Evolutionary conservation across 2,113 vertebrate species (phyloP).

Genomic region (Cyprinodon variegatus): DNA sequence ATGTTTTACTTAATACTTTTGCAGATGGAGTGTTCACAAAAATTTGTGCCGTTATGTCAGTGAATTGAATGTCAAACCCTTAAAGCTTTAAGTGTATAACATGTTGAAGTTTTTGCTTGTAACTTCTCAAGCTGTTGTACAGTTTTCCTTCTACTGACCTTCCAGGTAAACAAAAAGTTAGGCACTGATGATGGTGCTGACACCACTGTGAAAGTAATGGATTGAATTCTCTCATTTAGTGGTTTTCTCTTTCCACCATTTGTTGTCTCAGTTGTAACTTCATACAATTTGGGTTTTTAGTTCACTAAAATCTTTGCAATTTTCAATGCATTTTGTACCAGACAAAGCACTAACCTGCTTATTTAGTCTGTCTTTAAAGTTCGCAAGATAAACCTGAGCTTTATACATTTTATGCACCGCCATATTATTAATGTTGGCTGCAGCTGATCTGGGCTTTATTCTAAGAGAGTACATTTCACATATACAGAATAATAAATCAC

Average conservation of each 20-base stretch:
- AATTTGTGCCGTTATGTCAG: neutral
- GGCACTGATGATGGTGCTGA: conserved; percentile 59
- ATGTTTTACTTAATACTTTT: neutral
- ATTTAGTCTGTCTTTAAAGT: conserved; percentile 20
- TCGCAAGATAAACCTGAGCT: neutral
- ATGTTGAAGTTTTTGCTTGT: conserved; percentile 41
- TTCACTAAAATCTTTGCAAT: neutral
- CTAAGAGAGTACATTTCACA: neutral
- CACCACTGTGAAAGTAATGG: conserved; percentile 57
- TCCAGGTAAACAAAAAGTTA: conserved; percentile 63
- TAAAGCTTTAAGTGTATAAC: conserved; percentile 53
- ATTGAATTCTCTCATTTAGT: conserved; percentile 46
- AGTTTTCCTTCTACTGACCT: conserved; percentile 60
- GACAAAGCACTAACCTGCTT: neutral
- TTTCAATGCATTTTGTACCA: too few species aligned
- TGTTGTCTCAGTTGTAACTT: conserved; percentile 41
- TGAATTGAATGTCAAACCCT: neutral
- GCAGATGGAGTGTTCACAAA: neutral
- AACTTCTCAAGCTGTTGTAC: conserved; percentile 70
- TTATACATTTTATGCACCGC: neutral
- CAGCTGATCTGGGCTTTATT: neutral
- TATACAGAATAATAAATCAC: conserved; percentile 3
- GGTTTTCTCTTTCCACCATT: conserved; percentile 30
- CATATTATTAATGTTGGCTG: neutral
- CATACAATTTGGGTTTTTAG: neutral